A percentile compares a stretch with the other conserved stretches of the same genome.
phyloP scores from a whole-genome alignment of 2,113 vertebrate genomes.

The Ptilorrhoa leucosticta region DNA sequence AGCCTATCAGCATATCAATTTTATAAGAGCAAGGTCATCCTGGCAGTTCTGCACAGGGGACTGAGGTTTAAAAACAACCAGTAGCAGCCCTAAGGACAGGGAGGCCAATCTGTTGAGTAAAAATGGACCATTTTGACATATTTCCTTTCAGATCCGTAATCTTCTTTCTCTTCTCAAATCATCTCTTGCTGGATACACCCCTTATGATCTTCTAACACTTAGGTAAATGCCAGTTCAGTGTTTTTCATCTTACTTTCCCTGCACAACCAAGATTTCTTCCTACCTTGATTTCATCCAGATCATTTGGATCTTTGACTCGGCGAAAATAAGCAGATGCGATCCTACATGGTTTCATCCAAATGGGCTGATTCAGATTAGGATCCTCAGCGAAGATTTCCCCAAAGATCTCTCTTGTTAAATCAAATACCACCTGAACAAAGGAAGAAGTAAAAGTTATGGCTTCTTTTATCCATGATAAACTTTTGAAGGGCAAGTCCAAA shows the following conservation, averaged over 20 bases:
- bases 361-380: slow-evolving; percentile 83
- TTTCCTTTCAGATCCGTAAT: not conserved
- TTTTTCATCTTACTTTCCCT: not conserved
- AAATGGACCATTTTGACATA: not conserved
- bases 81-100: not conserved
- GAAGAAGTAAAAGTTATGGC: not conserved
- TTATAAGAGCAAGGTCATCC: slow-evolving; percentile 1
- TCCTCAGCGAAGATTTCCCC: slow-evolving; percentile 92
- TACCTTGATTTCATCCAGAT: slow-evolving; percentile 88
- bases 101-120: not conserved
- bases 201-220: not conserved
- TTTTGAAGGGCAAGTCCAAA: not conserved
- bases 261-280: not conserved
- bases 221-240: not conserved
- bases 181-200: not conserved
- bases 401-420: slow-evolving; percentile 93
- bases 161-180: not conserved
- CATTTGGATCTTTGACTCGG: slow-evolving; percentile 80
- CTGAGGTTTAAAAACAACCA: slow-evolving; percentile 12
- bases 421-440: slow-evolving; percentile 85
- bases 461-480: not conserved
- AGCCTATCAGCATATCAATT: not conserved
- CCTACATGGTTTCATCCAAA: slow-evolving; percentile 89
- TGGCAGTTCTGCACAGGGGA: not conserved
- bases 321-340: slow-evolving; percentile 80